Evolutionary conservation across 2,888 invertebrate genomes (phyloP), one percentile per base, ranked within the genome.

Genomic region (Parasteatoda lunata): DNA sequence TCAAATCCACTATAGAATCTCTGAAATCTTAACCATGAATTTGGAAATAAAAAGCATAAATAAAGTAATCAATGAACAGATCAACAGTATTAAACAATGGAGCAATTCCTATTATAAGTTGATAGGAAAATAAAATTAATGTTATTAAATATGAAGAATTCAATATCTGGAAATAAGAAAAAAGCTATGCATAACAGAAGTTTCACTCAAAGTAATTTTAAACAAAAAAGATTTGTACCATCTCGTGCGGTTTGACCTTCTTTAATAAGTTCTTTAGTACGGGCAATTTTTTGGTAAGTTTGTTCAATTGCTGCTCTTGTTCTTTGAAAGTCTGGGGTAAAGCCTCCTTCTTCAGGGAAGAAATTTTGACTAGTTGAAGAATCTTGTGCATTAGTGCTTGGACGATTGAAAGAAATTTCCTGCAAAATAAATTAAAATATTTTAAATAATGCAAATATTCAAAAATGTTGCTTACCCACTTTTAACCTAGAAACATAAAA

Each of bases 181-280:
- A 15, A 13, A 45, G 45, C 5, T 3, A 59, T 15, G 13, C 15
- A 47, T n/a, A 7, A 30, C 13, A 65, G 30, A 66, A 48, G 9
- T 11, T 30, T 49, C 5, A 48, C n/a, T 45, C 30, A 30, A 30
- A 30, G 3, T 59, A 11, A 68, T 6, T 48, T 4, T 1, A 45
- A 4, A 65, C 52, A 75, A 48, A 9, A 45, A 51, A 49, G 11
- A 52, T 30, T 66, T 71, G 93, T 91, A 97, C 97, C 97, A 94
- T 98, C 98, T 91, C 98, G 94, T 90, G 96, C 95, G 84, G 96
- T 97, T 93, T 98, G 98, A 92, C 98, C 98, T 90, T 95, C 94
- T 91, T 96, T 94, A 91, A 98, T 98, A 88, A 96, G 94, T 91
- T 97, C 97, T 93, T 96, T 96, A 90, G 97, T 97, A 91, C 96